These are phyloP conservation scores for Lomographa bimaculata DNA, from an alignment of 2,888 invertebrate species.

Conservation along the genomic window DNA sequence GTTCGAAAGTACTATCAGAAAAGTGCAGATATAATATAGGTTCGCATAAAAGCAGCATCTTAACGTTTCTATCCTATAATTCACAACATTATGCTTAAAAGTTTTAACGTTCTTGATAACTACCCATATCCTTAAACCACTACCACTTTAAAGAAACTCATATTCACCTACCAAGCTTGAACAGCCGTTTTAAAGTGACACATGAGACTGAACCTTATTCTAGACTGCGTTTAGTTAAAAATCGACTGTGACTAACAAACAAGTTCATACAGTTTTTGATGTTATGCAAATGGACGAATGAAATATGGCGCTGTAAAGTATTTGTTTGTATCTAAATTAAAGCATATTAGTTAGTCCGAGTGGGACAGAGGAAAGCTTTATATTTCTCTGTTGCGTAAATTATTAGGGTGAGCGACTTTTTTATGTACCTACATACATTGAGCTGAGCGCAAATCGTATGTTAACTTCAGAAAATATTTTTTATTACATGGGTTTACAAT, in stretches of 20 bases:
- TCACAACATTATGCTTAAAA: conserved; percentile 20
- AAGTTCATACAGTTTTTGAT: conserved; percentile 39
- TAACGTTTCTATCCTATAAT: conserved; percentile 9
- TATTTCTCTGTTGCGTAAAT: conserved; percentile 42
- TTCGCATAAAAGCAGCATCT: background rate
- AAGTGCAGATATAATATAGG: too few species aligned
- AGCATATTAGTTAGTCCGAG: conserved; percentile 36
- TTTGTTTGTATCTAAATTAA: conserved; percentile 43
- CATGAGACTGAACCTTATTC: background rate
- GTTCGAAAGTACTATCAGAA: too few species aligned
- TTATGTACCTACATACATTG: too few species aligned
- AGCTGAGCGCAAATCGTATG: too few species aligned
- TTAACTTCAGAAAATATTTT: too few species aligned
- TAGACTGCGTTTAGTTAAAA: background rate
- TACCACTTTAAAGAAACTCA: conserved; percentile 37
- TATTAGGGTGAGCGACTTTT: conserved; percentile 38
- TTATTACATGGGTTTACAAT: too few species aligned
- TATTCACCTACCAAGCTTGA: conserved; percentile 37
- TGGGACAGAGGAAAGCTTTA: conserved; percentile 33
- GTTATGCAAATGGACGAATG: conserved; percentile 38
- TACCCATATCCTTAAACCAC: conserved; percentile 21
- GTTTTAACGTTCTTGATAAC: conserved; percentile 21
- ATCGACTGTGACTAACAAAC: conserved; percentile 2
- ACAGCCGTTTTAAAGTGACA: conserved; percentile 8
- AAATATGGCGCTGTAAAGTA: conserved; percentile 42